Percentiles rank a stretch among this genome's conserved stretches.
Conservation (phyloP, 2,797 vertebrate species). For the Paedocypris micromegethes region DNA sequence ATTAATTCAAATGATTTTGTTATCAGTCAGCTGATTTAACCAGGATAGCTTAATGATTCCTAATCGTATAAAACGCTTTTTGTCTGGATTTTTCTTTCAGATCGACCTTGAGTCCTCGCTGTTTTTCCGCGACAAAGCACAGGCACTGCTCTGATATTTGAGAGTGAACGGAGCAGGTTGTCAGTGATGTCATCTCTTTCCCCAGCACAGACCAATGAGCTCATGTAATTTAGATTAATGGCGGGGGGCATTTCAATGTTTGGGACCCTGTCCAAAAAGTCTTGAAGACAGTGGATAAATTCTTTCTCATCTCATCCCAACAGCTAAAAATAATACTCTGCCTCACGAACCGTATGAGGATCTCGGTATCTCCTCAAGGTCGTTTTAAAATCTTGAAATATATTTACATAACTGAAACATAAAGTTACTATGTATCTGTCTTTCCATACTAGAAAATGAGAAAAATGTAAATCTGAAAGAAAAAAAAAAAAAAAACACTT, state of each 20-base stretch:
- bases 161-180: constrained; percentile 34
- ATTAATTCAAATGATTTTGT: constrained; percentile 27
- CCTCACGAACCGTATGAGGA: neutral
- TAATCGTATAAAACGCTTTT: constrained; percentile 23
- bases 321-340: constrained; percentile 20
- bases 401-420: neutral
- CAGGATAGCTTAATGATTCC: constrained; percentile 29
- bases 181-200: constrained; percentile 46
- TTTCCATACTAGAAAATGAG: too few species aligned
- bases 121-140: constrained; percentile 8
- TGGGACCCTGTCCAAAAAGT: constrained; percentile 40
- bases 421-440: too few species aligned
- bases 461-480: too few species aligned
- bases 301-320: constrained; percentile 42
- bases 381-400: constrained; percentile 12
- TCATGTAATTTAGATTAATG: constrained; percentile 54
- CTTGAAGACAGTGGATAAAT: constrained; percentile 34
- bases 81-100: constrained; percentile 15
- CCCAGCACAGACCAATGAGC: constrained; percentile 48
- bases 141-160: constrained; percentile 31
- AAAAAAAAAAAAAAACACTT: too few species aligned
- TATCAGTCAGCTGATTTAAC: constrained; percentile 29
- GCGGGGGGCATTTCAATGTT: constrained; percentile 34
- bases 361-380: neutral
- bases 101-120: constrained; percentile 15